Evolutionary conservation across 2,797 vertebrate species (phyloP), one percentile per base, ranked within the genome.

Genomic region (Pipistrellus pipistrellus): DNA sequence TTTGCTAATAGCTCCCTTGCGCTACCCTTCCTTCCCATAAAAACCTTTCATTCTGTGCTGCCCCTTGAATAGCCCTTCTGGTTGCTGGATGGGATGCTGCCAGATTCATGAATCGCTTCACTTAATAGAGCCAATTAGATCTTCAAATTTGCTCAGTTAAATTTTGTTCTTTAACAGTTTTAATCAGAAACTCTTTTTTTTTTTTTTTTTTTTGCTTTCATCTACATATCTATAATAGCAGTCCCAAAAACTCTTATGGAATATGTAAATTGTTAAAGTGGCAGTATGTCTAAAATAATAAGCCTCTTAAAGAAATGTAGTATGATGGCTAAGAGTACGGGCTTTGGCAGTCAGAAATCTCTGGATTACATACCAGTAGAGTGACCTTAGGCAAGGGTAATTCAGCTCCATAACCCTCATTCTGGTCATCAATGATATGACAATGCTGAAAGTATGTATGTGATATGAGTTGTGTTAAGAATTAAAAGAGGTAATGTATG

Each of bases 151-250:
- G 10, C 62, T 35, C 20, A 17, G 62, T 25, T 66, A 21, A 46
- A 48, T 83, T 83, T 83, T 83, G 62, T 83, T 35, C 59, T 48
- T 66, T 35, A 66, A 83, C n/a, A 83, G 44, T 66, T 94, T 88
- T 71, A 18, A 85, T 90, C 35, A 88, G 64, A 91, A 73, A 41
- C 32, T 23, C 41, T 69, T 44, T 44, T 44, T 44, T 44, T 44
- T 44, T 44, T n/a, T n/a, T n/a, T 44, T 44, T 82, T 69, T 14
- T 62, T 77, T 35, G 44, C 51, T 93, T 84, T 87, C 68, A 38
- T 88, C 35, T 84, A 25, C 23, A 66, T 35, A 72, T 25, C 30
- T 76, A 1, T 53, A 81, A 71, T 2, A 81, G 53, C 1, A 68
- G 32, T 21, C 46, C 82, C 73, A 64, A 25, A 46, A 72, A 59